Evolutionary conservation across 2,797 vertebrate species (phyloP).

Genomic region (Denticeps clupeoides): DNA sequence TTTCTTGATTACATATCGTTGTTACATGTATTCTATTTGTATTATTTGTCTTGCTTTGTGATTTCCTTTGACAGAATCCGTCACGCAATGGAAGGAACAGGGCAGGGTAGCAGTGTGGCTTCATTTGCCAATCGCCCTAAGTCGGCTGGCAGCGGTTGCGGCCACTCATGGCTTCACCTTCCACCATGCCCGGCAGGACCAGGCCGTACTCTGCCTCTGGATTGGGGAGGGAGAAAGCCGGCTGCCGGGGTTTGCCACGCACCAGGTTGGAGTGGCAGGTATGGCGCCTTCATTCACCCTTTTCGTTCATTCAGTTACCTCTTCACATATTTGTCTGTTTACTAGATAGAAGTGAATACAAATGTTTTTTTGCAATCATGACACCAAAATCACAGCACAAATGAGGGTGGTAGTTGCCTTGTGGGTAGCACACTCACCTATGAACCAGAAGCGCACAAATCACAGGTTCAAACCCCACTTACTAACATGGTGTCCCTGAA

Average conservation of each 20-base stretch:
- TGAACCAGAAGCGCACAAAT: no score
- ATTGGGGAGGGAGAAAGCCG: constrained; percentile 66
- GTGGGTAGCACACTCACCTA: no score
- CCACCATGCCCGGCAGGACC: constrained; percentile 68
- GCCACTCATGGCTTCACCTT: constrained; percentile 74
- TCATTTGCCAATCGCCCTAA: constrained; percentile 69
- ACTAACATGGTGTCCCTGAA: no score
- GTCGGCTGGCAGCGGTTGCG: constrained; percentile 57
- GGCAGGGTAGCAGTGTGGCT: constrained; percentile 75
- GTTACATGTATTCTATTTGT: background rate
- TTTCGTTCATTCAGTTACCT: no score
- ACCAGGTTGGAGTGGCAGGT: constrained; percentile 93
- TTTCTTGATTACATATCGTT: no score
- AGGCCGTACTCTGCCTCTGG: constrained; percentile 70
- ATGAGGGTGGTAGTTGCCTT: no score
- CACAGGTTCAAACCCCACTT: no score
- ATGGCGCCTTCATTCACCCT: no score
- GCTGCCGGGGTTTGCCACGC: constrained; percentile 75
- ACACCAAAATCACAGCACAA: no score
- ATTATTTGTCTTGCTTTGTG: background rate
- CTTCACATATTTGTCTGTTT: no score
- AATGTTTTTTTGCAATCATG: no score
- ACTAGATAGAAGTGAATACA: no score
- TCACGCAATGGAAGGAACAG: constrained; percentile 66
- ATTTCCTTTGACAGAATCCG: constrained; percentile 45